Evolutionary conservation across 2,113 vertebrate genomes (phyloP).

Genomic region (Piaya cayana): DNA sequence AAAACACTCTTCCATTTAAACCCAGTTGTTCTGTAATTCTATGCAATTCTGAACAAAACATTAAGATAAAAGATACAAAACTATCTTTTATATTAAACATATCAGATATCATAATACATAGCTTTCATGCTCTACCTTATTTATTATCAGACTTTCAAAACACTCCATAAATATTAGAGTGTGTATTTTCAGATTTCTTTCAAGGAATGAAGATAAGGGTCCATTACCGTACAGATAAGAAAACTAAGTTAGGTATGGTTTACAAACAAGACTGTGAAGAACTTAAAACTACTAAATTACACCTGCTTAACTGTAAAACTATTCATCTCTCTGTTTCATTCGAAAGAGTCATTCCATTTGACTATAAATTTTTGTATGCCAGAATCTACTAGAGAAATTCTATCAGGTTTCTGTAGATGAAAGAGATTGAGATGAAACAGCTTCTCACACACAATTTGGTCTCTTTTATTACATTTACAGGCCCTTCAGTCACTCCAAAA

Average conservation of each 20-base stretch:
- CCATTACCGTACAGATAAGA: neutral
- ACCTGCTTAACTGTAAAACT: neutral
- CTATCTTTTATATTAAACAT: neutral
- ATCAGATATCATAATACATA: neutral
- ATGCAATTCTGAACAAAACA: neutral
- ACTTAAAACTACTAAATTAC: neutral
- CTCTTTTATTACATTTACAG: constrained; percentile 54
- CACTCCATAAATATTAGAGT: neutral
- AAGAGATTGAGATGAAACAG: constrained; percentile 57
- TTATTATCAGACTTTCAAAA: neutral
- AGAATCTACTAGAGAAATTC: constrained; percentile 32
- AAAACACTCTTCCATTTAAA: neutral
- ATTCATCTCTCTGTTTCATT: neutral
- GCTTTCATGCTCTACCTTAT: neutral
- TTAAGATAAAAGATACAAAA: neutral
- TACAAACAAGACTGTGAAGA: neutral
- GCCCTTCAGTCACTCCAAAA: constrained; percentile 29
- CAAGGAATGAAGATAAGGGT: neutral
- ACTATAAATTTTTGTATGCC: neutral
- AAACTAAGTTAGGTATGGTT: neutral
- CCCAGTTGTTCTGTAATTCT: neutral
- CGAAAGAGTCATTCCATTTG: neutral
- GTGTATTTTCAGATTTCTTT: neutral
- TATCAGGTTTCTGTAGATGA: constrained; percentile 46
- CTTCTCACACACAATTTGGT: constrained; percentile 28